A percentile compares a stretch with the other conserved stretches of the same genome.
These are phyloP conservation scores for Solen grandis DNA, from an alignment of 1,140 invertebrate species.

Conservation along the genomic window DNA sequence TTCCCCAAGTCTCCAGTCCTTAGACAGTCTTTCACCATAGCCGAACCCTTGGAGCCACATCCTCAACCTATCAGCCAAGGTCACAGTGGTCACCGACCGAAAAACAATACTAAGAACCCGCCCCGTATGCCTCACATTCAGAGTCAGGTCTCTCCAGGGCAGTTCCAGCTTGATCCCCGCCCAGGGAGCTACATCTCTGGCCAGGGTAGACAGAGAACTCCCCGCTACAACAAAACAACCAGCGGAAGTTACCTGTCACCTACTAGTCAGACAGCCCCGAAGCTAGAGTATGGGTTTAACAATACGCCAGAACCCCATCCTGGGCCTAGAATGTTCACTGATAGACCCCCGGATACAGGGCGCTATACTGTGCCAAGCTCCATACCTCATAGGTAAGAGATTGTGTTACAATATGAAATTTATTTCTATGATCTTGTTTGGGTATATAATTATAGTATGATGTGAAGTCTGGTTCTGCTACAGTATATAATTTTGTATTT, in stretches of 20 bases:
- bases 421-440: neutral
- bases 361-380: conserved; percentile 27
- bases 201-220: neutral
- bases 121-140: conserved; percentile 42
- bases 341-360: conserved; percentile 28
- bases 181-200: neutral
- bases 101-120: conserved; percentile 44
- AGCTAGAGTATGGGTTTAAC: conserved; percentile 12
- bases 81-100: conserved; percentile 19
- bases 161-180: conserved; percentile 24
- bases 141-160: conserved; percentile 37
- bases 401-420: neutral
- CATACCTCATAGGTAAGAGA: conserved; percentile 25
- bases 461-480: no score
- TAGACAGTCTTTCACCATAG: conserved; percentile 23
- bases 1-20: conserved; percentile 30
- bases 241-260: conserved; percentile 20
- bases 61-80: conserved; percentile 3
- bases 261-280: conserved; percentile 16
- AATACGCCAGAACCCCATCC: conserved; percentile 44
- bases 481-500: neutral
- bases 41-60: conserved; percentile 14
- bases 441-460: no score
- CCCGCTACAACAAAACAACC: neutral
- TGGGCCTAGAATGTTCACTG: conserved; percentile 20